Evolutionary conservation across 2,888 invertebrate species (phyloP).

Genomic region (Habrosyne pyritoides): DNA sequence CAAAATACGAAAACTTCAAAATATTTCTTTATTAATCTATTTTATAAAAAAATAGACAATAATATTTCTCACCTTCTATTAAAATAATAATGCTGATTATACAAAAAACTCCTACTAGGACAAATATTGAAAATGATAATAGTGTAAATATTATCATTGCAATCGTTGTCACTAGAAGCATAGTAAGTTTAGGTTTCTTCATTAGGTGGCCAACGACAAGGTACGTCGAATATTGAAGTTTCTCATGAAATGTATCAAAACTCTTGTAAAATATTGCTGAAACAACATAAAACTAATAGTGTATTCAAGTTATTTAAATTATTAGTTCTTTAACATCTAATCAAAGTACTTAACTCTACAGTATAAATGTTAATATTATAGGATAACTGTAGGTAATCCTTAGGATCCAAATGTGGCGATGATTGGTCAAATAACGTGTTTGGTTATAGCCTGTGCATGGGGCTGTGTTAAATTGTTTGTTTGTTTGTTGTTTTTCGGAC

Average conservation of each 20-base stretch:
- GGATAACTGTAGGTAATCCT: no score
- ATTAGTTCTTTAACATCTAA: no score
- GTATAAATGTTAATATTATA: no score
- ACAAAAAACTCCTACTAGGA: conserved; percentile 37
- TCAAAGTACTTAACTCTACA: no score
- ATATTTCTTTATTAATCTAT: no score
- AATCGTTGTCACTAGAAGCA: conserved; percentile 34
- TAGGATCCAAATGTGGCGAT: no score
- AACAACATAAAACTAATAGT: conserved; percentile 20
- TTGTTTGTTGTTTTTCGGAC: no score
- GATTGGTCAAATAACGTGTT: no score
- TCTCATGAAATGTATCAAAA: conserved; percentile 21
- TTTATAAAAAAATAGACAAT: no score
- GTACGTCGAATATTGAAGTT: conserved; percentile 14
- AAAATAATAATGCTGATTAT: conserved; percentile 42
- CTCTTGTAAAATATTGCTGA: conserved; percentile 32
- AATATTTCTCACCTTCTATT: conserved; percentile 52
- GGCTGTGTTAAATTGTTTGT: no score
- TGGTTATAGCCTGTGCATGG: no score
- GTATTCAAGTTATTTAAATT: background rate
- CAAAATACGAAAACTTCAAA: no score
- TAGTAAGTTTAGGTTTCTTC: conserved; percentile 48
- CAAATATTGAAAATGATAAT: conserved; percentile 35
- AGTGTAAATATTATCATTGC: conserved; percentile 27
- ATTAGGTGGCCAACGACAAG: conserved; percentile 24